Conservation (phyloP, 2,113 vertebrate species). For the Otocyon megalotis region DNA sequence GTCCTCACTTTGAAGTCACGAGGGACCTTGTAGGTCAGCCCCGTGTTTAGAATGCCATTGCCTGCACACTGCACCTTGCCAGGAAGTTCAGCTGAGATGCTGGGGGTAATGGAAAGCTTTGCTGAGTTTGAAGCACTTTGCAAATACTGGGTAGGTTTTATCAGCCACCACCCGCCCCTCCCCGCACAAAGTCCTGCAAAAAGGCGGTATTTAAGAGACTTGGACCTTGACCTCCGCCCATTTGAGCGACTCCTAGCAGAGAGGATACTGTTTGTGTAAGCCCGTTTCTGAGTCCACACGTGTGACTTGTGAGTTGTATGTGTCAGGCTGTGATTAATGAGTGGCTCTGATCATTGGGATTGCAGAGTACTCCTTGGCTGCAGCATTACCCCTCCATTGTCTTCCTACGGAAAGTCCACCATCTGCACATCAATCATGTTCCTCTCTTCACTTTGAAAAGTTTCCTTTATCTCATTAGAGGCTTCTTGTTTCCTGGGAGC, state of each 20-base stretch:
- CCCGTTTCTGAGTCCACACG: background rate
- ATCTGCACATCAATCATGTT: background rate
- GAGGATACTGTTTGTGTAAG: rapidly evolving
- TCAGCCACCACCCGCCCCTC: background rate
- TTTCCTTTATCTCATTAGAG: background rate
- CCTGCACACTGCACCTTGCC: rapidly evolving
- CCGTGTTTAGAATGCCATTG: rapidly evolving
- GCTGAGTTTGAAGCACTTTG: background rate
- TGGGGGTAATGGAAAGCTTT: too few relatives aligned
- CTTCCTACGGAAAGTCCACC: background rate
- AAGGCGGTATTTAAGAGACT: background rate
- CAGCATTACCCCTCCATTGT: background rate
- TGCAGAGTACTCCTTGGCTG: background rate
- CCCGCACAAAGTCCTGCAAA: background rate
- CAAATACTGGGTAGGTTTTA: background rate
- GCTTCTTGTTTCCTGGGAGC: background rate
- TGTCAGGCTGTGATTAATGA: background rate
- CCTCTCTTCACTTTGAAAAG: background rate
- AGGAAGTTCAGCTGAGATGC: background rate
- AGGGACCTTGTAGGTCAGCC: too few relatives aligned
- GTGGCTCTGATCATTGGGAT: rapidly evolving
- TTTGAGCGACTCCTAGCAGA: background rate
- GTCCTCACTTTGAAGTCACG: rapidly evolving
- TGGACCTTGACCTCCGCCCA: background rate
- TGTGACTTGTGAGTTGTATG: rapidly evolving